Evolutionary conservation across 1,140 invertebrate genomes (phyloP).

Genomic region (Listronotus oregonensis): DNA sequence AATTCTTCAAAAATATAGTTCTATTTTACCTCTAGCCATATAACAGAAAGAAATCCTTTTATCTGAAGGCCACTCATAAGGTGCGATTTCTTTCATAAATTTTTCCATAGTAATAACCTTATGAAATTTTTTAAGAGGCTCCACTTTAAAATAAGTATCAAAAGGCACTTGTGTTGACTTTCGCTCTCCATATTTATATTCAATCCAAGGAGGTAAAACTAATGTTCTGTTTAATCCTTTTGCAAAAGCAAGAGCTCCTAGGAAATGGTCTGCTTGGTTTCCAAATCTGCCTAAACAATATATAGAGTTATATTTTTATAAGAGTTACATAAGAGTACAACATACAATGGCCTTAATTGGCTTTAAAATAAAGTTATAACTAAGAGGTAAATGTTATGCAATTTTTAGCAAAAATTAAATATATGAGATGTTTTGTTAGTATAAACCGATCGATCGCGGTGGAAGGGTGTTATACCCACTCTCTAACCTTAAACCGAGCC

Average conservation of each 20-base stretch:
- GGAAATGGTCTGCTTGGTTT: slow-evolving; percentile 95
- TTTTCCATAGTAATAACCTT: slow-evolving; percentile 88
- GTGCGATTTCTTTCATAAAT: slow-evolving; percentile 86
- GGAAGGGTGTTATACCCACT: no score
- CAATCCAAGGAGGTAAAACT: slow-evolving; percentile 93
- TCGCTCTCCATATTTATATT: slow-evolving; percentile 81
- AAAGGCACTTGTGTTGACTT: slow-evolving; percentile 89
- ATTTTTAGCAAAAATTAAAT: no score
- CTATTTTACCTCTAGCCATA: slow-evolving; percentile 67
- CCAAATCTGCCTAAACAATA: slow-evolving; percentile 79
- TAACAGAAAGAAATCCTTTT: slow-evolving; percentile 91
- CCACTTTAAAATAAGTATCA: slow-evolving; percentile 88
- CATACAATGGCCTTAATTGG: no score
- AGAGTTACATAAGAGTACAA: no score
- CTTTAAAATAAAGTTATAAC: no score
- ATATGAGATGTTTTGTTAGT: no score
- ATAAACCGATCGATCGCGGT: no score
- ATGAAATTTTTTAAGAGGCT: slow-evolving; percentile 77
- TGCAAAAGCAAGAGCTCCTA: slow-evolving; percentile 89
- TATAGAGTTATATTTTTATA: no score
- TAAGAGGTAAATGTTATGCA: no score
- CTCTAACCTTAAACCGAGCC: no score
- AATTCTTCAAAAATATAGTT: no score
- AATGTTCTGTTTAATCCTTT: slow-evolving; percentile 90
- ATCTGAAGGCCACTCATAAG: slow-evolving; percentile 79